Evolutionary conservation across 2,888 invertebrate genomes (phyloP).

Genomic region (Trichogramma evanescens): DNA sequence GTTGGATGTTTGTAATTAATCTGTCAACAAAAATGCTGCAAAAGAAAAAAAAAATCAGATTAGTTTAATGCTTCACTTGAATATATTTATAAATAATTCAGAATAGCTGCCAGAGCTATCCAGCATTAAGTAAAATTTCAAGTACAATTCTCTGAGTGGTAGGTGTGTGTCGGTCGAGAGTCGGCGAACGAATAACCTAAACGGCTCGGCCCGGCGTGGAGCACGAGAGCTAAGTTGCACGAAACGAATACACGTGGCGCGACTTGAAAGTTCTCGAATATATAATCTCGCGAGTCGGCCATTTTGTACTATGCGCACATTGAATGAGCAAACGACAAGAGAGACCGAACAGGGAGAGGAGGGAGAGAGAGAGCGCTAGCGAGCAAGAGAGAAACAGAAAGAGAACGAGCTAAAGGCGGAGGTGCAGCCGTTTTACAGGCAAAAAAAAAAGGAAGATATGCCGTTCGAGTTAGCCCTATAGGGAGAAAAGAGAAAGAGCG

Average conservation of each 20-base stretch:
- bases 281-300: conserved; percentile 5
- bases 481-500: background rate
- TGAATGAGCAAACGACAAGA: background rate
- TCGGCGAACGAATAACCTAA: background rate
- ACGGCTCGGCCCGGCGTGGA: background rate
- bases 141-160: background rate
- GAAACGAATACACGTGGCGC: conserved; percentile 22
- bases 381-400: conserved; percentile 6
- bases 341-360: background rate
- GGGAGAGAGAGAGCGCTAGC: conserved; percentile 9
- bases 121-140: background rate
- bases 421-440: too few relatives aligned
- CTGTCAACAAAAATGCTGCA: conserved; percentile 14
- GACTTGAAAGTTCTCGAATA: conserved; percentile 22
- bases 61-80: too few relatives aligned
- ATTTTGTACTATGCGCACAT: conserved; percentile 19
- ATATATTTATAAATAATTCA: too few relatives aligned
- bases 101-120: too few relatives aligned
- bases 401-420: background rate
- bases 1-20: conserved; percentile 13
- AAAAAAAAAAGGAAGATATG: too few relatives aligned
- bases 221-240: background rate
- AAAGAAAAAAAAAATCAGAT: background rate
- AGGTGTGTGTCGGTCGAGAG: background rate
- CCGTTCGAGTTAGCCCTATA: background rate